A percentile compares a stretch with the other conserved stretches of the same genome.
Conservation (phyloP, 2,113 vertebrate genomes). For the Monarcha castaneiventris region DNA sequence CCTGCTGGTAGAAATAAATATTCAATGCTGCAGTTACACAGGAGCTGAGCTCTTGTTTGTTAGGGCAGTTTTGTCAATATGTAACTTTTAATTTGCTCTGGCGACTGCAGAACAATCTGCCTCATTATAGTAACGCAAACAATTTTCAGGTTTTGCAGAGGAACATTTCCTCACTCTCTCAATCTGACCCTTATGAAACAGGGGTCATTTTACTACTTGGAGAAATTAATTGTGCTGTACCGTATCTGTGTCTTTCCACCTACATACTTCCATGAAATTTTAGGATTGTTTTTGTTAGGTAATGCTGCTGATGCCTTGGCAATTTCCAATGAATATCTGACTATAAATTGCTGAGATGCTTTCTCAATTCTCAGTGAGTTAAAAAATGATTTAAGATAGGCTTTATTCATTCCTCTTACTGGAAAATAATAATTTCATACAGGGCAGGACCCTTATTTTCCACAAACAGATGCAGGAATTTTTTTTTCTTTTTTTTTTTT, state of each 20-base stretch:
- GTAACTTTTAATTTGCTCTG: background rate
- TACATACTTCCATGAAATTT: background rate
- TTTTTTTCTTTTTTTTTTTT: no score
- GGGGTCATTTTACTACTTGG: background rate
- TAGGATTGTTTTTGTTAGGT: background rate
- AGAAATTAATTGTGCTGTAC: constrained; percentile 27
- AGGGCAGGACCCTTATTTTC: background rate
- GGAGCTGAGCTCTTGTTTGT: background rate
- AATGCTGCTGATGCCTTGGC: background rate
- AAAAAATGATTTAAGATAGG: background rate
- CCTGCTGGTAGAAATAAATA: background rate
- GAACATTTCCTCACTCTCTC: background rate
- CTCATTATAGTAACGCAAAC: background rate
- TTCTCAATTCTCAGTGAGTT: background rate
- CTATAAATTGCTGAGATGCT: background rate
- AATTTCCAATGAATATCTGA: background rate
- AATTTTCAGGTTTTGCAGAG: background rate
- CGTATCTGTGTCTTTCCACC: background rate
- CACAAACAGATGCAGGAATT: background rate
- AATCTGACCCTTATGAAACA: background rate
- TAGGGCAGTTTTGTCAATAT: background rate
- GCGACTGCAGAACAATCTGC: background rate
- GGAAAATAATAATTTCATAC: background rate
- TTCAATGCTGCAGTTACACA: background rate
- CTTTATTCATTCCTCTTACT: background rate